These are phyloP conservation scores for Poeciliopsis retropinna DNA, from an alignment of 2,113 vertebrate species.

Conservation along the genomic window DNA sequence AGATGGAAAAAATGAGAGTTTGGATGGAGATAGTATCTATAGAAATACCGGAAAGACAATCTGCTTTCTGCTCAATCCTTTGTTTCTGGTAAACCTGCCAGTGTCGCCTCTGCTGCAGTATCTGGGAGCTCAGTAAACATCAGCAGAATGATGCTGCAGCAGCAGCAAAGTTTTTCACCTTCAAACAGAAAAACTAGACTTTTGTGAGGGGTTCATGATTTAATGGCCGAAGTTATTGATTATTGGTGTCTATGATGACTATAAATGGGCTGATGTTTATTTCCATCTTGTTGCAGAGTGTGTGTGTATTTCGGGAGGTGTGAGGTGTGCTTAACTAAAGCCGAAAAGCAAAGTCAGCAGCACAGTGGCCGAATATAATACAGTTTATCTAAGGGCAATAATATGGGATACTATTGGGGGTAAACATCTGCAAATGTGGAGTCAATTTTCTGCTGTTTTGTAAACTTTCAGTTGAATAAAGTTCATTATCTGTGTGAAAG, in stretches of 20 bases:
- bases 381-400: too few relatives aligned
- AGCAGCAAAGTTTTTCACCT: background rate
- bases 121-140: background rate
- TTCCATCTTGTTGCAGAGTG: too few relatives aligned
- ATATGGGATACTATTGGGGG: too few relatives aligned
- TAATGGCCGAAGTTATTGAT: background rate
- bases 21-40: conserved; percentile 53
- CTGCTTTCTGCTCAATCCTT: background rate
- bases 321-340: too few relatives aligned
- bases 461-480: too few relatives aligned
- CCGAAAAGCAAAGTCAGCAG: too few relatives aligned
- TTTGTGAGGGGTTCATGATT: background rate
- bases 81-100: background rate
- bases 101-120: background rate
- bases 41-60: conserved; percentile 37
- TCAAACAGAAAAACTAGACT: background rate
- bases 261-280: background rate
- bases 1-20: conserved; percentile 6
- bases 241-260: background rate
- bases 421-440: too few relatives aligned
- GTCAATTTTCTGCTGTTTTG: too few relatives aligned
- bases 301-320: too few relatives aligned
- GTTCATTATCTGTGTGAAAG: too few relatives aligned
- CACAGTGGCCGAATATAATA: too few relatives aligned
- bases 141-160: background rate